Conservation (phyloP, 2,113 vertebrate species). For the Pleuronectes platessa region DNA sequence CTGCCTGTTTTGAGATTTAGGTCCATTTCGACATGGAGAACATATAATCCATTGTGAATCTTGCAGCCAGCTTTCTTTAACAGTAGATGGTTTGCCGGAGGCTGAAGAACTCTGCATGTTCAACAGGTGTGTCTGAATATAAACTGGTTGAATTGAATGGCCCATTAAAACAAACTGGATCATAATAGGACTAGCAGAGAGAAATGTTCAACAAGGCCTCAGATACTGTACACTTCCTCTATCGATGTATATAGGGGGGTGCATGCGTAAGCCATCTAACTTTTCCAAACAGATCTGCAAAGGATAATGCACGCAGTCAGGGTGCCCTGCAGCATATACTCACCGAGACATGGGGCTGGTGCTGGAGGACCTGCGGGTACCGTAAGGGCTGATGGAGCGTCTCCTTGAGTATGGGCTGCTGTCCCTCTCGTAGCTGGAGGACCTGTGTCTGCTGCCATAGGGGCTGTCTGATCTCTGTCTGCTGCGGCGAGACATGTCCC, state of each 20-base stretch:
- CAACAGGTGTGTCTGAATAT: slow-evolving; percentile 12
- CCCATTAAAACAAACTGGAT: no score
- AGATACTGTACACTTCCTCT: not conserved
- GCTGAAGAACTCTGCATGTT: not conserved
- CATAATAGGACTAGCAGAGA: not conserved
- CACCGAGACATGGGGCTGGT: slow-evolving; percentile 93
- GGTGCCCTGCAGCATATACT: slow-evolving; percentile 44
- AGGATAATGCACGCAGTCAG: not conserved
- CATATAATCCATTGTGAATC: no score
- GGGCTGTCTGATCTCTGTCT: slow-evolving; percentile 93
- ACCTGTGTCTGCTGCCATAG: slow-evolving; percentile 88
- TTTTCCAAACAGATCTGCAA: not conserved
- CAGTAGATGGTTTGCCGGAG: not conserved
- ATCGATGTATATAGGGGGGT: not conserved
- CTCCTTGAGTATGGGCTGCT: slow-evolving; percentile 91
- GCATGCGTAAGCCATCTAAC: not conserved
- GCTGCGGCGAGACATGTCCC: slow-evolving; percentile 86
- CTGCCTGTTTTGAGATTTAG: not conserved
- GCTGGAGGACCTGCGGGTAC: slow-evolving; percentile 91
- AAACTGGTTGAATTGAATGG: not conserved
- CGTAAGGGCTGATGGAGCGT: slow-evolving; percentile 92
- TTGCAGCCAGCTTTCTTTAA: not conserved
- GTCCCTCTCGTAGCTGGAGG: slow-evolving; percentile 95
- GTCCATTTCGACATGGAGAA: not conserved
- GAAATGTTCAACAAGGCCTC: not conserved